Conservation (phyloP, 2,797 vertebrate genomes). For the Buceros bicornis region DNA sequence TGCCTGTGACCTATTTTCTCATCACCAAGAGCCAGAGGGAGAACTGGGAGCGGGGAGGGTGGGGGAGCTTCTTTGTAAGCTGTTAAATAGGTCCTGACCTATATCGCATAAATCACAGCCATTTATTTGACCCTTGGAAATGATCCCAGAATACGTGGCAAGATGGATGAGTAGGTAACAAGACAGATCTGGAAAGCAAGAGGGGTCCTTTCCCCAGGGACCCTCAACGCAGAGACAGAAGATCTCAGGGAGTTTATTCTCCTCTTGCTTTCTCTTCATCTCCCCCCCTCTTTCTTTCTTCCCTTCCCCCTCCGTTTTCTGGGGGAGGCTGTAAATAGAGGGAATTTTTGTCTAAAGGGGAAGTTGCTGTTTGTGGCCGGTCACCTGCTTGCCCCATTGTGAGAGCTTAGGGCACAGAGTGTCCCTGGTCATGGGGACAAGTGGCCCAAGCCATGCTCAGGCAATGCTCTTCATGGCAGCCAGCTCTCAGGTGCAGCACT, state of each 20-base stretch:
- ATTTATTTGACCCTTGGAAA: slow-evolving; percentile 58
- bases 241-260: not conserved
- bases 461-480: not conserved
- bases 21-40: slow-evolving; percentile 23
- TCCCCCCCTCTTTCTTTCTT: not conserved
- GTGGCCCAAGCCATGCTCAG: not conserved
- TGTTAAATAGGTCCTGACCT: slow-evolving; percentile 78
- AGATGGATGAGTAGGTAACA: slow-evolving; percentile 42
- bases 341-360: not conserved
- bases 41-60: not conserved
- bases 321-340: not conserved
- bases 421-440: not conserved
- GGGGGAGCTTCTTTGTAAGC: slow-evolving; percentile 26
- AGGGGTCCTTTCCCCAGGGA: not conserved
- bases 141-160: not conserved
- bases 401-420: accelerated
- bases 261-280: not conserved
- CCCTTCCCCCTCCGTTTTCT: not conserved
- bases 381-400: not conserved
- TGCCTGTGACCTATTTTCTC: slow-evolving; percentile 81
- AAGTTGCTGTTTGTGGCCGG: accelerated
- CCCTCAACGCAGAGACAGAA: not conserved
- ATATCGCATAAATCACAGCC: slow-evolving; percentile 67
- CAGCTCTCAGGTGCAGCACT: not conserved
- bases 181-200: slow-evolving; percentile 21